Evolutionary conservation across 2,797 vertebrate species (phyloP), one percentile per base, ranked within the genome.

Genomic region (Mormyrus proboscirostris): DNA sequence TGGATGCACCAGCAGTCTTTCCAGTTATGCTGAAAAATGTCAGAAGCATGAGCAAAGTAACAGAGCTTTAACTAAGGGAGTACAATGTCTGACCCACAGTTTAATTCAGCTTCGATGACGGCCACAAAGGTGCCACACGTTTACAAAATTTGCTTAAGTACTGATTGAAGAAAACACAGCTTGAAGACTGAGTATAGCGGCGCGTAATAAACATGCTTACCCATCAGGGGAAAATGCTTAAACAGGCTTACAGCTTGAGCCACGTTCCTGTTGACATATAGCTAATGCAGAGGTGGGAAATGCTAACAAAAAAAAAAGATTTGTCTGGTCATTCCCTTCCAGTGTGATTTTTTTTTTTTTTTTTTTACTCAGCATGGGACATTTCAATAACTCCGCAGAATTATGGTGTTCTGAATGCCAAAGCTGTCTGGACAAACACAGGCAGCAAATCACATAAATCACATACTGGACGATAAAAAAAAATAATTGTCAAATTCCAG

Each of bases 381-480:
- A 55, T 44, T 29, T 59, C 10, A 33, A 59, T 50, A 29, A 38
- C 50, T 16, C 14, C 95, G 95, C 95, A 95, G 33, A 55, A 91
- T 96, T 95, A 91, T 94, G 93, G 94, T 93, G 95, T 96, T 96
- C 95, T 95, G 94, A 95, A 96, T 95, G 96, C 96, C 96, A 97
- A 97, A 97, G 96, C 96, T 9, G 25, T 88, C 89, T 96, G 95
- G 96, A 95, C 96, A 96, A 96, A 96, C 96, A 95, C 95, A 94
- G 96, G 96, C 96, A 96, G 96, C 95, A 95, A 96, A 96, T 96
- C 44, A 49, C 38, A 83, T 9, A 49, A 10, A 83, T 89, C 95
- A 97, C 95, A 97, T 96, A 97, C 95, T 96, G 96, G 96, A 95
- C 95, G 94, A 96, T 95, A 95, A 96, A 95, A 95, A 95, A 76